Evolutionary conservation across 2,113 vertebrate species (phyloP).

Genomic region (Dromaius novaehollandiae): DNA sequence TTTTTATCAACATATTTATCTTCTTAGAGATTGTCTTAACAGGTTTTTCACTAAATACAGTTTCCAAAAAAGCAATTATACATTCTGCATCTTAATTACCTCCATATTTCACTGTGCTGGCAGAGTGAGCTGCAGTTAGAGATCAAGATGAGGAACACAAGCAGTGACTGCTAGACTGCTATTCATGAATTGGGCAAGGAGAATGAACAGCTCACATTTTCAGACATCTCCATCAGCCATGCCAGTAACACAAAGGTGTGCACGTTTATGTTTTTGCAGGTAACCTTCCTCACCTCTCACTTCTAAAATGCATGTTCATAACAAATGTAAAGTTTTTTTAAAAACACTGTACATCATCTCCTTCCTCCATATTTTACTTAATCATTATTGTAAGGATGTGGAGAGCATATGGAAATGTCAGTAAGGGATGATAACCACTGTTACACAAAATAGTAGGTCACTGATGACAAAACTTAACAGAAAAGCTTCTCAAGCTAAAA

Average conservation of each 20-base stretch:
- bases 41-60: not conserved
- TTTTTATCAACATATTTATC: not conserved
- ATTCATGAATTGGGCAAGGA: not conserved
- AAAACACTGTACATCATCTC: not conserved
- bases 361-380: not conserved
- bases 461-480: not conserved
- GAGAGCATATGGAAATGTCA: not conserved
- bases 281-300: not conserved
- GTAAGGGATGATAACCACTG: not conserved
- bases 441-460: not conserved
- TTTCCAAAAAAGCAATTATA: not conserved
- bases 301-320: not conserved
- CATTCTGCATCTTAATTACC: not conserved
- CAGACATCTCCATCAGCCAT: not conserved
- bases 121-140: not conserved
- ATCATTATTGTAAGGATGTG: not conserved
- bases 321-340: not conserved
- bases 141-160: not conserved
- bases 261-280: not conserved
- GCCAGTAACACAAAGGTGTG: not conserved
- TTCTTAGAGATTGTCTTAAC: not conserved
- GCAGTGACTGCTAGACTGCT: accelerated
- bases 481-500: not conserved
- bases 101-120: not conserved
- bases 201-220: not conserved